Percentiles rank a stretch among this genome's conserved stretches.
phyloP scores from a whole-genome alignment of 2,797 vertebrate species.

The Atherinosoma microstoma region DNA sequence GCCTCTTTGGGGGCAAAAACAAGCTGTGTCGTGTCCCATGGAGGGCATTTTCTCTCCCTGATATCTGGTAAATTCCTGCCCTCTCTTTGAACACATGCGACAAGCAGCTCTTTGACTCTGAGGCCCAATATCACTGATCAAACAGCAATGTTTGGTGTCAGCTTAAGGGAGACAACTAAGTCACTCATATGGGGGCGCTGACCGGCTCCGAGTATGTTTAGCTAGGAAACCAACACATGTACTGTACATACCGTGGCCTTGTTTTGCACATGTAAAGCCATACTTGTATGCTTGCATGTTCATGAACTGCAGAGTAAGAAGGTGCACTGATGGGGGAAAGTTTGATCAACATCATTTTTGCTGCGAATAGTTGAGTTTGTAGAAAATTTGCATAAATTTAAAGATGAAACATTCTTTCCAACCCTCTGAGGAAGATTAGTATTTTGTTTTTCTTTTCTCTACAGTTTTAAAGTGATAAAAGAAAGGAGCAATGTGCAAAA shows the following conservation, averaged over 20 bases:
- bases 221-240: constrained; percentile 62
- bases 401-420: not conserved
- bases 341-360: not conserved
- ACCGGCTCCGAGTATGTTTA: constrained; percentile 59
- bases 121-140: constrained; percentile 73
- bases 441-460: not conserved
- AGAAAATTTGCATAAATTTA: not conserved
- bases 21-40: constrained; percentile 50
- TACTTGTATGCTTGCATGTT: constrained; percentile 17
- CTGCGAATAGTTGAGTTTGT: not conserved
- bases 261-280: constrained; percentile 45
- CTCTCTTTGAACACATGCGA: constrained; percentile 73
- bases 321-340: not conserved
- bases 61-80: constrained; percentile 70
- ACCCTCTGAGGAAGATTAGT: not conserved
- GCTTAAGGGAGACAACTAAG: constrained; percentile 64
- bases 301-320: constrained; percentile 3
- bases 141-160: constrained; percentile 70
- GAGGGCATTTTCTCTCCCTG: constrained; percentile 53
- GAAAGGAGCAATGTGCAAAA: no score
- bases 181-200: constrained; percentile 66
- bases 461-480: not conserved
- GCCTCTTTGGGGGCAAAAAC: constrained; percentile 47
- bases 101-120: constrained; percentile 73
- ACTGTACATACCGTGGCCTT: constrained; percentile 56